Conservation (phyloP, 2,797 vertebrate genomes). For the Potorous gilbertii region DNA sequence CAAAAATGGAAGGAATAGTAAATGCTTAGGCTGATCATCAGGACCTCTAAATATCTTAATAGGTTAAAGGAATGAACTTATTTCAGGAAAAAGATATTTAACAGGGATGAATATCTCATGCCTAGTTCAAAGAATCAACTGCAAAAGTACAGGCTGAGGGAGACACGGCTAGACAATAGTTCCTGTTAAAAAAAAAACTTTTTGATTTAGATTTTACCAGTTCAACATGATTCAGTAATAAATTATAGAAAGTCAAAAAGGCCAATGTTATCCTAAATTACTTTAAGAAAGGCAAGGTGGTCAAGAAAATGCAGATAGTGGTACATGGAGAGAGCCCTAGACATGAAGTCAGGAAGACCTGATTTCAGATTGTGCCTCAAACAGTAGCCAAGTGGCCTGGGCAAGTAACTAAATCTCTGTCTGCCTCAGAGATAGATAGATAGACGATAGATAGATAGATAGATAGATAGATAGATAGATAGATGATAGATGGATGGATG, state of each 20-base stretch:
- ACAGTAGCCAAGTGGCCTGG: neutral
- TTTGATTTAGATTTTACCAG: neutral
- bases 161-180: neutral
- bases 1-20: neutral
- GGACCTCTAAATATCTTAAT: neutral
- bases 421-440: neutral
- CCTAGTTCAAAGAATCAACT: neutral
- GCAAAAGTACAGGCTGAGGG: neutral
- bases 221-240: neutral
- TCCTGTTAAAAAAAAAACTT: neutral
- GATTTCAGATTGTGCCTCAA: neutral
- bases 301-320: neutral
- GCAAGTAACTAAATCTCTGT: neutral
- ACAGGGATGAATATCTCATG: neutral
- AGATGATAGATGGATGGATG: neutral
- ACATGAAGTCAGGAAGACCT: neutral
- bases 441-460: no score
- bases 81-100: neutral
- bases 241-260: neutral
- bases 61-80: neutral
- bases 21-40: neutral
- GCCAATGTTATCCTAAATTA: neutral
- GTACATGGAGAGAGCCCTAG: neutral
- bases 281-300: no score
- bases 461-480: no score